Percentiles rank a stretch among this genome's conserved stretches.
These are phyloP conservation scores for Bimastos eiseni DNA, from an alignment of 2,888 invertebrate species.

Conservation along the genomic window DNA sequence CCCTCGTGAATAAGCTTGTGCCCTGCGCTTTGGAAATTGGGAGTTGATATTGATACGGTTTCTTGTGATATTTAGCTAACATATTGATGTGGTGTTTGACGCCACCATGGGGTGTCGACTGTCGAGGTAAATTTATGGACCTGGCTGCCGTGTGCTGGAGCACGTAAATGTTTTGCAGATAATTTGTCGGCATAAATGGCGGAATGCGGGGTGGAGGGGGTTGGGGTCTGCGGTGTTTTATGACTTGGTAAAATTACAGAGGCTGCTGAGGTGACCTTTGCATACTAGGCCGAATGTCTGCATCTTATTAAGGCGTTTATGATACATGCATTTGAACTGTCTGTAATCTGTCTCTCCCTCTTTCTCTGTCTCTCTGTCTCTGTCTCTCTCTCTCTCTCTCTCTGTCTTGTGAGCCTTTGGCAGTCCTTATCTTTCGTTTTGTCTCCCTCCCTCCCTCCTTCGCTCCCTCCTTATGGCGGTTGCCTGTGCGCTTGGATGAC, in stretches of 20 bases:
- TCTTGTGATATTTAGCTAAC: not conserved
- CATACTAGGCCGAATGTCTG: not conserved
- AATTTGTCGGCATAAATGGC: not conserved
- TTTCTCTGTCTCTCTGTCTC: not conserved
- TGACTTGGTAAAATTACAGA: not conserved
- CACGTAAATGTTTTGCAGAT: not conserved
- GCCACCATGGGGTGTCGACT: not conserved
- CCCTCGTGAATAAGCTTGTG: not conserved
- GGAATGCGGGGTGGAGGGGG: not conserved
- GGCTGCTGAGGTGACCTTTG: not conserved
- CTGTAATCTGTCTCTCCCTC: not conserved
- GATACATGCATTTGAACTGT: not conserved
- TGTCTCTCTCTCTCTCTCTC: too few species aligned
- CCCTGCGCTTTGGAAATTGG: not conserved
- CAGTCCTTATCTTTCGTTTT: too few species aligned
- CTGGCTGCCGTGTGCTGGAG: not conserved
- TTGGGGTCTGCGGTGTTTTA: not conserved
- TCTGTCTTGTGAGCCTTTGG: too few species aligned
- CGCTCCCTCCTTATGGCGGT: too few species aligned
- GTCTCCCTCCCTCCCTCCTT: too few species aligned
- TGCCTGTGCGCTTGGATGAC: too few species aligned
- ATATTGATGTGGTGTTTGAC: not conserved
- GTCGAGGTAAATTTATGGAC: not conserved
- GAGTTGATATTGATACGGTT: too few species aligned
- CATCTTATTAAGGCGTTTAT: not conserved